Percentiles rank a stretch among this genome's conserved stretches.
Evolutionary conservation across 2,888 invertebrate genomes (phyloP).

Genomic region (Axea sp.): DNA sequence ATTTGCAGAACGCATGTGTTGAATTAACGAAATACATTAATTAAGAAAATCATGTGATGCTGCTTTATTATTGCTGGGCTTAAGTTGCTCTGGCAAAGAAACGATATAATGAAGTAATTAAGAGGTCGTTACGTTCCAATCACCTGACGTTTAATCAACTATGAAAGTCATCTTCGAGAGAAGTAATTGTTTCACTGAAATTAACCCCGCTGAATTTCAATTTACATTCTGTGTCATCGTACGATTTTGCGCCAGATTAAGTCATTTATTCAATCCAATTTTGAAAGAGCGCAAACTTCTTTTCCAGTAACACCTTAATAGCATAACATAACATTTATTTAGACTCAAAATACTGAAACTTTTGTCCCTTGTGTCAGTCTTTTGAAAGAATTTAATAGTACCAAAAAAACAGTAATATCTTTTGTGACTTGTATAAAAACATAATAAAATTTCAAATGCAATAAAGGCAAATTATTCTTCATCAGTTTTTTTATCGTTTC

Average conservation of each 20-base stretch:
- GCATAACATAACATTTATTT: too few species aligned
- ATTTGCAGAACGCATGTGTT: slow-evolving; percentile 36
- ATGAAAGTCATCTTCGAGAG: slow-evolving; percentile 63
- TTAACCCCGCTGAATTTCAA: slow-evolving; percentile 47
- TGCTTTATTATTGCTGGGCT: slow-evolving; percentile 28
- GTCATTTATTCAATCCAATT: slow-evolving; percentile 35
- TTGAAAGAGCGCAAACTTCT: too few species aligned
- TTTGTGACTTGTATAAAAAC: too few species aligned
- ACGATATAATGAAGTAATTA: slow-evolving; percentile 67
- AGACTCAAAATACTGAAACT: too few species aligned
- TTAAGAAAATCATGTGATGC: slow-evolving; percentile 26
- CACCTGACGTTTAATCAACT: slow-evolving; percentile 66
- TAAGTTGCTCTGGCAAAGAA: slow-evolving; percentile 46
- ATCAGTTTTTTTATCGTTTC: too few species aligned
- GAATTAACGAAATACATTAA: slow-evolving; percentile 26
- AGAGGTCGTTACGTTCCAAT: slow-evolving; percentile 65
- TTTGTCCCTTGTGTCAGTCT: too few species aligned
- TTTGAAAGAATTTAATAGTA: too few species aligned
- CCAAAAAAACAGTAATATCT: too few species aligned
- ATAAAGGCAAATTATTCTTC: too few species aligned
- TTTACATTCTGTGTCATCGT: slow-evolving; percentile 44
- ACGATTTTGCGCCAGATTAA: slow-evolving; percentile 40
- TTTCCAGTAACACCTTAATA: too few species aligned
- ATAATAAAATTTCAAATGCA: too few species aligned
- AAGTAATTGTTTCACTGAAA: slow-evolving; percentile 61